Conservation (phyloP, 2,888 invertebrate species). For the Cantharis nigra region DNA sequence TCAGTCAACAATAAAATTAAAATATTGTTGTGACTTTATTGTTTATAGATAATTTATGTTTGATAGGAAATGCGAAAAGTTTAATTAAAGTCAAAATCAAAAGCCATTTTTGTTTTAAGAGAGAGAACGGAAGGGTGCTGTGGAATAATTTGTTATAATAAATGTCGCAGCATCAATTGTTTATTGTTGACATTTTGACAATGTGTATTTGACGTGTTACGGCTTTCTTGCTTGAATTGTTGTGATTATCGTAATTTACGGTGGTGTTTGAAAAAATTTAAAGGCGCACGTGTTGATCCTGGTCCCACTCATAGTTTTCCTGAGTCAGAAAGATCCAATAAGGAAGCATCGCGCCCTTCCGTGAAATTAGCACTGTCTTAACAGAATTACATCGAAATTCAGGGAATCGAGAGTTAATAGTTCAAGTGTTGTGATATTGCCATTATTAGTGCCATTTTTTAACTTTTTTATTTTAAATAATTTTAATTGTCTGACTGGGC, state of each 20-base stretch:
- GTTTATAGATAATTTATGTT: background rate
- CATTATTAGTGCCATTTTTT: background rate
- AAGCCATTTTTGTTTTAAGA: background rate
- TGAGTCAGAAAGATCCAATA: constrained; percentile 6
- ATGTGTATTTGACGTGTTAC: background rate
- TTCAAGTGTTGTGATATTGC: background rate
- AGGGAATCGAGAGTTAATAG: background rate
- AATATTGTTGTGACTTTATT: background rate
- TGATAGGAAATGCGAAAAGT: background rate
- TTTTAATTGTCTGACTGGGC: background rate
- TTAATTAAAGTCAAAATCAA: background rate
- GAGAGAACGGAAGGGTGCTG: background rate
- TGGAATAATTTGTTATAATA: background rate
- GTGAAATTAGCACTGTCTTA: background rate
- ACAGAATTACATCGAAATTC: background rate
- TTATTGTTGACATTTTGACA: background rate
- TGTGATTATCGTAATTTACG: background rate
- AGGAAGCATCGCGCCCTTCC: constrained; percentile 1
- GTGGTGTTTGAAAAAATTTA: background rate
- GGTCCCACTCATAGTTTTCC: background rate
- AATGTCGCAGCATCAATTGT: background rate
- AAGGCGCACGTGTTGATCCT: constrained; percentile 6
- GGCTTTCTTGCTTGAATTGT: background rate
- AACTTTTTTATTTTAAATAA: background rate
- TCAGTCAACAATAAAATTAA: background rate